Base-by-base conservation (phyloP, 2,113 vertebrate species). In the Nasalis larvatus region DNA sequence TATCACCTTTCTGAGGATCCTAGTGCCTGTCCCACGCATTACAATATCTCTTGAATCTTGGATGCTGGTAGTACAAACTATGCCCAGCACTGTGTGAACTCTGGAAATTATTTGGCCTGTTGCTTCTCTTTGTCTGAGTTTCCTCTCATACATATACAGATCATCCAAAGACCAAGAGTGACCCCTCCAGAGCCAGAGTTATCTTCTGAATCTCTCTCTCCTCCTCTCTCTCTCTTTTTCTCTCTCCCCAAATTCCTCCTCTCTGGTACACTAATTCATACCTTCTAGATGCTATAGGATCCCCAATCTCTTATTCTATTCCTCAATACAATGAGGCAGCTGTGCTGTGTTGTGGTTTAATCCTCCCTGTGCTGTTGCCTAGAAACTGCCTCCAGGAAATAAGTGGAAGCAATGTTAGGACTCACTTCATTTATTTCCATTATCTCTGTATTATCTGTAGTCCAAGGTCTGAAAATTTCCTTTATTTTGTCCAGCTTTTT, bases 341-440 rank as follows among this genome's bases (percentile, higher is more conserved):
- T 58, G 32, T 0, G 14, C 13, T 35, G 6, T 30, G 81, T 82
- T 68, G 76, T 49, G 35, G 7, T 40, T 68, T 68, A 40, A 32
- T 56, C 1, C 32, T 40, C 52, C 17, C 27, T 42, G 56, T 49
- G 37, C 18, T n/a, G 30, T 18, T 69, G 32, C 23, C 23, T n/a
- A 45, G 52, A n/a, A 77, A 47, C 56, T 4, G 14, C 58, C 25
- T 49, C 37, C 1, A 7, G 40, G 40, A 68, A 84, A 58, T 0
- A 17, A 11, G 0, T 18, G 16, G 40, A 4, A 40, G 2, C 1
- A 1, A 49, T 30, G 10, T 47, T 37, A 35, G 40, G 17, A 20
- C n/a, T 76, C 45, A 68, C 4, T 6, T 56, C 30, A 68, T 4
- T 42, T 71, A 4, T 66, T 49, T 71, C 17, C 21, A 25, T 78